These are phyloP conservation scores for Saimiri boliviensis DNA, from an alignment of 2,113 vertebrate genomes.

Conservation along the genomic window DNA sequence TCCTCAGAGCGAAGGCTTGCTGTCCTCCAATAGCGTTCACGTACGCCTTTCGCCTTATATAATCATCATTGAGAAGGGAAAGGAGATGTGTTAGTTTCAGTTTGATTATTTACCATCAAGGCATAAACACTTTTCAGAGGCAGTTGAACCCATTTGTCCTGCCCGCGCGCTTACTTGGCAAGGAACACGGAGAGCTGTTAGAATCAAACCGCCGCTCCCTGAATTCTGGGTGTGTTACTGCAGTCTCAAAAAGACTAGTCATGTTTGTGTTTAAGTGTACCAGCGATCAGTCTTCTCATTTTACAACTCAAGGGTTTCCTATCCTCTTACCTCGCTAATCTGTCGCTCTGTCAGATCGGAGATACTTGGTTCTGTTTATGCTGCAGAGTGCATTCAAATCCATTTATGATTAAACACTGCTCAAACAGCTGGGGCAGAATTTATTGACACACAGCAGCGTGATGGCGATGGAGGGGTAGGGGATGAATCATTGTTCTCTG, in stretches of 20 bases:
- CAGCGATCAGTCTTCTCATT: neutral
- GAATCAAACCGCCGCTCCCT: accelerated
- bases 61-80: too few species aligned
- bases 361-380: constrained; percentile 33
- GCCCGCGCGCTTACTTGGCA: neutral
- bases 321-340: neutral
- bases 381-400: constrained; percentile 52
- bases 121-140: neutral
- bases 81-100: neutral
- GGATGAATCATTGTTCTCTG: neutral
- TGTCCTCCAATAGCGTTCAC: too few species aligned
- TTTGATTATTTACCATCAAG: neutral
- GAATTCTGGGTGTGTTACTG: accelerated
- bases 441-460: constrained; percentile 74
- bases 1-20: too few species aligned
- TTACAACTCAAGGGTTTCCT: neutral
- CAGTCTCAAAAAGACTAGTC: neutral
- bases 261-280: neutral
- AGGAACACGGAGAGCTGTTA: accelerated
- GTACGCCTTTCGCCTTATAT: accelerated
- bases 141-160: neutral
- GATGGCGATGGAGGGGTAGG: neutral
- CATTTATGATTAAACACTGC: constrained; percentile 81
- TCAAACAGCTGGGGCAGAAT: constrained; percentile 69
- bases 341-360: neutral